Evolutionary conservation across 1,140 invertebrate genomes (phyloP).

Genomic region (Drosophila lacertosa): DNA sequence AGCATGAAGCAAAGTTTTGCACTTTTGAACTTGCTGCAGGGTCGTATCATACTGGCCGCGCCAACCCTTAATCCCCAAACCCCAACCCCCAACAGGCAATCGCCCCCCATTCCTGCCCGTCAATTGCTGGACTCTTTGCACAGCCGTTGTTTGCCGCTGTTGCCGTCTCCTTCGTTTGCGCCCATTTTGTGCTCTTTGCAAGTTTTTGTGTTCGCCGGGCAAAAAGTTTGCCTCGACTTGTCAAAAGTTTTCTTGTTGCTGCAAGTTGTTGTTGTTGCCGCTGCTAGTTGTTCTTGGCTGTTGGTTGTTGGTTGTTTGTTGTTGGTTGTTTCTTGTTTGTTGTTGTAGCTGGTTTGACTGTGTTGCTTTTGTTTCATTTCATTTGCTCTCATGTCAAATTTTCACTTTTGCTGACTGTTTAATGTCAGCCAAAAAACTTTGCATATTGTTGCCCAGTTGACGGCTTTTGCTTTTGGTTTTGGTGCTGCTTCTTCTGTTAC

Average conservation of each 20-base stretch:
- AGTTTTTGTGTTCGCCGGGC: conserved; percentile 57
- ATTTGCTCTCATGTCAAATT: conserved; percentile 74
- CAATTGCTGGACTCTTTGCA: not conserved
- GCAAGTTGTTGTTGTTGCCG: conserved; percentile 11
- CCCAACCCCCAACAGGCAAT: not conserved
- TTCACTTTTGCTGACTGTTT: conserved; percentile 78
- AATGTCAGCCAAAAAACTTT: conserved; percentile 54
- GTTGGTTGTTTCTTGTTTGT: conserved; percentile 30
- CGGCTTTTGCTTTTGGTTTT: not conserved
- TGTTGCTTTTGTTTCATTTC: conserved; percentile 67
- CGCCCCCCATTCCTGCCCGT: not conserved
- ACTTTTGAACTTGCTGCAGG: conserved; percentile 76
- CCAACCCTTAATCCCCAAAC: not conserved
- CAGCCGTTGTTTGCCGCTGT: not conserved
- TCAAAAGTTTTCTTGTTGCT: conserved; percentile 70
- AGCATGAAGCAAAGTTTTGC: conserved; percentile 59
- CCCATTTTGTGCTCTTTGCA: conserved; percentile 69
- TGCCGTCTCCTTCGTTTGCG: conserved; percentile 35
- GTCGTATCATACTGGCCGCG: conserved; percentile 9
- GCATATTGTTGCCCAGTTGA: conserved; percentile 31
- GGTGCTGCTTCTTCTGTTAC: not conserved
- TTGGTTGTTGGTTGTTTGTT: conserved; percentile 36
- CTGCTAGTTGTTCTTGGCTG: conserved; percentile 22
- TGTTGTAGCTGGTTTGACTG: conserved; percentile 30
- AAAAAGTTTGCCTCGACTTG: conserved; percentile 72